Base-by-base conservation (phyloP, 2,888 invertebrate species). In the Hypena proboscidalis region DNA sequence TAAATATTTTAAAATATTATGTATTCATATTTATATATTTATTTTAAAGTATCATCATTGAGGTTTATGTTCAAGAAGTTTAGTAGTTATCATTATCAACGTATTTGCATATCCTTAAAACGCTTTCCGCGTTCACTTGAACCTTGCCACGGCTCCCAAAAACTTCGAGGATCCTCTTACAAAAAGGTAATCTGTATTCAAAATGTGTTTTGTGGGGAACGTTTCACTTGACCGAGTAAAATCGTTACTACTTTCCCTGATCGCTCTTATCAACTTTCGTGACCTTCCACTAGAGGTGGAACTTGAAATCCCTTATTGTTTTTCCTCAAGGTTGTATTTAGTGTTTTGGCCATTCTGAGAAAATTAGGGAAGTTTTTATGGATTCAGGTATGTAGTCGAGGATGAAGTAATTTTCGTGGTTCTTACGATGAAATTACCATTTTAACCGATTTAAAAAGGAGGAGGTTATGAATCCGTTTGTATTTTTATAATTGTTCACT, bases 161-260 rank as follows among this genome's bases (percentile, higher is more conserved):
- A 75, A 71, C 56, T 73, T 70, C 57, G 41, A 37, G 43, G 44
- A 39, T 23, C 44, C 51, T 52, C 55, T 37, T 14, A 55, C 61
- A 45, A 67, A 70, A 69, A 66, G 64, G 51, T 55, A 43, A 74
- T 81, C 67, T 66, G 71, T 76, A 80, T 80, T 80, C 81, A 73
- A 70, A 73, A 46, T 49, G 52, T 43, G 57, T 52, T 53, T 35
- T 38, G 40, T 17, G 44, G 36, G 41, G 39, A 40, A 45, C 58
- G 55, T 67, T 70, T 59, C 65, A 72, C 63, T 75, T 69, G 71
- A 67, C 68, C 67, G 66, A 35, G 41, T 48, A 52, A 53, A 66
- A 66, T 57, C 44, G 58, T 65, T 62, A 59, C 55, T 36, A 51
- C 44, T 55, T 50, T 40, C 21, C 29, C 25, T 48, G 51, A 58